Evolutionary conservation across 2,888 invertebrate species (phyloP).

Genomic region (Dryocosmus kuriphilus): DNA sequence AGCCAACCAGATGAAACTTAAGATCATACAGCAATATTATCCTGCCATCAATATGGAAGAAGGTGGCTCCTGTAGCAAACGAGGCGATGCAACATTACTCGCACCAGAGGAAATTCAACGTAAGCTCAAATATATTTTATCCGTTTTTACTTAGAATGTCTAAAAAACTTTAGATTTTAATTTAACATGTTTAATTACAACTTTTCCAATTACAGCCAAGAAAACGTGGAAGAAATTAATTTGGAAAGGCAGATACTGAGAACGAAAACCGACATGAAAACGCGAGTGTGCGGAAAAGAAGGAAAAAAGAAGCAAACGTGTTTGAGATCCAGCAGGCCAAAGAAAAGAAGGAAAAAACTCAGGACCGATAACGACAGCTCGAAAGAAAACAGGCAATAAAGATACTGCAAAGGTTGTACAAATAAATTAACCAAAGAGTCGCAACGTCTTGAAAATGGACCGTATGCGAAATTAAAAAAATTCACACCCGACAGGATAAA

Average conservation of each 20-base stretch:
- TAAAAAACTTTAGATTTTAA: constrained; percentile 80
- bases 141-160: too few species aligned
- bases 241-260: constrained; percentile 90
- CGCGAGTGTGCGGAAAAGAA: constrained; percentile 92
- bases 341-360: constrained; percentile 75
- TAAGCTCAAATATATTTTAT: constrained; percentile 62
- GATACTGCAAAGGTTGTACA: constrained; percentile 81
- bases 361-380: constrained; percentile 39
- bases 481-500: constrained; percentile 78
- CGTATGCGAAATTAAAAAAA: too few species aligned
- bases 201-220: constrained; percentile 71
- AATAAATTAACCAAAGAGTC: constrained; percentile 82
- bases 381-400: constrained; percentile 62
- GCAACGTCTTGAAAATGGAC: constrained; percentile 81
- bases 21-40: constrained; percentile 93
- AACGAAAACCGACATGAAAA: constrained; percentile 91
- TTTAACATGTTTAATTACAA: constrained; percentile 70
- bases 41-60: constrained; percentile 97
- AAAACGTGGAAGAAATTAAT: constrained; percentile 79
- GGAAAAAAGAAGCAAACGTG: constrained; percentile 87
- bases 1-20: constrained; percentile 91
- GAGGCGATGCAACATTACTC: constrained; percentile 89
- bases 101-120: constrained; percentile 95
- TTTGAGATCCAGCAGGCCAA: constrained; percentile 77
- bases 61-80: constrained; percentile 94